Base-by-base conservation (phyloP, 2,797 vertebrate species). In the Anguilla obscura region DNA sequence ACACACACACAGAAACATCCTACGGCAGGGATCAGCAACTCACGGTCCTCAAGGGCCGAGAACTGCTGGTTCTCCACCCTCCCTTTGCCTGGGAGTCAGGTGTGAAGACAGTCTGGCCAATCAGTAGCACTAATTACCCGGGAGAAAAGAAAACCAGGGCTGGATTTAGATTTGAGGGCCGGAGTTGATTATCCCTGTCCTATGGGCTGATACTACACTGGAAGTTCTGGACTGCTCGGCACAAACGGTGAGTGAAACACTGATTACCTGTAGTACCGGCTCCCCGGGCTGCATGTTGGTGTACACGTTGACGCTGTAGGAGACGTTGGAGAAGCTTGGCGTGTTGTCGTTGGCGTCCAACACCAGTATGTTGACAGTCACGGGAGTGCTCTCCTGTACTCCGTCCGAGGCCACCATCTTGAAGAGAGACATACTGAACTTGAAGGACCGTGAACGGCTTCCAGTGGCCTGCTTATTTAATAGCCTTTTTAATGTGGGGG, bases 291-390 rank as follows among this genome's bases (percentile, higher is more conserved):
- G 91, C 97, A 98, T 98, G 60, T 99, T 96, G 0, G 98, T 99
- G 52, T 97, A 99, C 89, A 99, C 94, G 91, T 97, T 96, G 90
- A 98, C 95, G 3, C 91, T 94, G 90, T 98, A 99, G 0, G 99
- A 99, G 58, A 98, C 96, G 69, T 98, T 97, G 18, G 97, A 94
- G 91, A 99, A 99, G 27, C 97, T 95, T 0, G 99, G 99, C 0
- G 98, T 96, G 90, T 99, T 99, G 90, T 99, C 99, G 4, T 99
- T 99, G 40, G 97, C 97, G 90, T 99, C 99, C 45, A 99, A 94
- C 93, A 99, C 98, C 1, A 96, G 87, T 89, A 99, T 97, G 71
- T 94, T 97, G 93, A 99, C 95, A 0, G 94, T 94, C 71, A 98
- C 97, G 0, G 97, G 96, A 14, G 88, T 0, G 66, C 99, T 99